Evolutionary conservation across 2,888 invertebrate species (phyloP), one percentile per base, ranked within the genome.

Genomic region (Dicranocentrus wangi): DNA sequence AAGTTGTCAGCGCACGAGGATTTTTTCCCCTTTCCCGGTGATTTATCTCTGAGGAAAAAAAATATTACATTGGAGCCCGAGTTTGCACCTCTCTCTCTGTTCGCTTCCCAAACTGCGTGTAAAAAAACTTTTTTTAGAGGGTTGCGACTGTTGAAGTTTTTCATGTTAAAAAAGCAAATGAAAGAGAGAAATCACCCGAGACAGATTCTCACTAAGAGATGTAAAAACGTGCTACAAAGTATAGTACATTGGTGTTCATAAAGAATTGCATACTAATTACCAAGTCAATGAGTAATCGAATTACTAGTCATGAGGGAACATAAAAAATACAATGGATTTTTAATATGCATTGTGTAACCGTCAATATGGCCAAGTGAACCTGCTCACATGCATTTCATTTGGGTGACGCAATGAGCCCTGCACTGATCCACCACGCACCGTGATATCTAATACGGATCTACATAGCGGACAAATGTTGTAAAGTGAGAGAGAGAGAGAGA

Each of bases 1-100:
- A 72, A 32, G 66, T 72, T 79, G 79, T 79, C 79, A 79, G 79
- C 72, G 60, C 79, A 79, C 79, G 72, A 79, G 72, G 71, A 71
- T 13, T 72, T 79, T 79, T 71, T 71, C n/a, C 23, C 60, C 72
- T 79, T 79, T 55, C 13, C 43, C 23, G 53, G 71, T 79, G 79
- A 79, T 79, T 79, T 79, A 79, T 79, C 47, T 72, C 43, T 42
- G 7, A 19, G 15, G 39, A 23, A 23, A 53, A 69, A 51, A 39
- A 27, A 61, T 28, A 61, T 28, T 65, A 55, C 55, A 15, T 21
- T 21, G 47, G 15, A 47, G 21, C 60, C 17, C n/a, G 32, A 28
- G 27, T 60, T 28, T 60, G 7, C 60, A 60, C 25, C 25, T 23
- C n/a, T n/a, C 13, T 42, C 13, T 51, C 51, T 51, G 3, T 51